Conservation (phyloP, 64 coral and sea anemone species). For the Hydrozoanthus tunicans region DNA sequence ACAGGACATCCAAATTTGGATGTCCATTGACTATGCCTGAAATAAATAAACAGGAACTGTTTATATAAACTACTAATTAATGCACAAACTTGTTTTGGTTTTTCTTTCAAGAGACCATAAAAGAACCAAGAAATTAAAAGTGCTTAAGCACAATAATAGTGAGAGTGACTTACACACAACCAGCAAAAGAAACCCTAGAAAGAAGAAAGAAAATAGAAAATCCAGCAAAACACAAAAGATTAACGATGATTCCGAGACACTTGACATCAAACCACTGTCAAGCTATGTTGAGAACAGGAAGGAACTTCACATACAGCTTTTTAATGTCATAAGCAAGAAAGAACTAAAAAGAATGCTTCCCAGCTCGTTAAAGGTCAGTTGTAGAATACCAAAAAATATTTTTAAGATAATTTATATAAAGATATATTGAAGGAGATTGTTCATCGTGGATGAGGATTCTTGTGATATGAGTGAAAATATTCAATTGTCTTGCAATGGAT, state of each 20-base stretch:
- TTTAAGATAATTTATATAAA: too few species aligned
- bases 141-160: background rate
- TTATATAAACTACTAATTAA: too few species aligned
- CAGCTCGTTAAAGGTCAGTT: slow-evolving; percentile 64
- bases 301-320: slow-evolving; percentile 73
- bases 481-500: too few species aligned
- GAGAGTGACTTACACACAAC: background rate
- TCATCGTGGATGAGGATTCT: too few species aligned
- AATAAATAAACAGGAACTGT: too few species aligned
- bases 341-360: slow-evolving; percentile 85
- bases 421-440: too few species aligned
- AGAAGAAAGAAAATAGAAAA: slow-evolving; percentile 53
- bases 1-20: too few species aligned
- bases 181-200: slow-evolving; percentile 27
- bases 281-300: slow-evolving; percentile 69
- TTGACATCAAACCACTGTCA: slow-evolving; percentile 68
- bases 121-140: slow-evolving; percentile 19
- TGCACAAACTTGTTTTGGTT: background rate
- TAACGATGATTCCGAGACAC: slow-evolving; percentile 35
- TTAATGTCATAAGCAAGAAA: slow-evolving; percentile 77
- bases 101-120: slow-evolving; percentile 7
- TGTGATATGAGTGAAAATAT: too few species aligned
- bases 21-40: too few species aligned
- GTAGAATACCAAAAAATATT: too few species aligned
- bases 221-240: background rate